Percentiles rank a stretch among this genome's conserved stretches.
phyloP scores from a whole-genome alignment of 2,113 vertebrate species.

The Empidonax alnorum region DNA sequence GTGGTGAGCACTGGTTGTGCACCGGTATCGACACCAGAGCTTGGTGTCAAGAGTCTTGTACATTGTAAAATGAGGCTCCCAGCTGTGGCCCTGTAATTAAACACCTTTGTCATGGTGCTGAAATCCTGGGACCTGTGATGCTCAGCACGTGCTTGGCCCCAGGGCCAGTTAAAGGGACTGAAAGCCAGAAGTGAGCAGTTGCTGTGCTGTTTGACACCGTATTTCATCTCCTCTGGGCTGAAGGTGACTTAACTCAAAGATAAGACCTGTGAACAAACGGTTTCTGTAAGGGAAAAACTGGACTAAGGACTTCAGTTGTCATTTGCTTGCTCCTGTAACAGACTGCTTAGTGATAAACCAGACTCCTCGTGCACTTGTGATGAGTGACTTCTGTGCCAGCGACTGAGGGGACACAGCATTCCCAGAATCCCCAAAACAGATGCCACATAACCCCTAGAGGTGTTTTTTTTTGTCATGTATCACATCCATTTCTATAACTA shows the following conservation, averaged over 20 bases:
- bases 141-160: not conserved
- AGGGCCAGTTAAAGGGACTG: not conserved
- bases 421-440: not conserved
- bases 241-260: not conserved
- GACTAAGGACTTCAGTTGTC: not conserved
- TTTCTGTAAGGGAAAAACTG: not conserved
- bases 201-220: not conserved
- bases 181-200: not conserved
- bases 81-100: not conserved
- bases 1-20: rapidly evolving
- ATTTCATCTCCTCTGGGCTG: conserved; percentile 21
- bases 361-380: not conserved
- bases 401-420: not conserved
- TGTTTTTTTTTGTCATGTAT: not conserved
- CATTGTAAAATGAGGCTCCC: not conserved
- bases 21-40: not conserved
- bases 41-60: not conserved
- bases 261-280: not conserved
- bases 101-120: not conserved
- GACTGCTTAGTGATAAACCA: not conserved
- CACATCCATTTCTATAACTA: not conserved
- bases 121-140: not conserved
- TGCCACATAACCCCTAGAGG: not conserved
- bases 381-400: not conserved
- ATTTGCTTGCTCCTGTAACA: conserved; percentile 21